A percentile compares a stretch with the other conserved stretches of the same genome.
Conservation (phyloP, 2,113 vertebrate species). For the Channa argus region DNA sequence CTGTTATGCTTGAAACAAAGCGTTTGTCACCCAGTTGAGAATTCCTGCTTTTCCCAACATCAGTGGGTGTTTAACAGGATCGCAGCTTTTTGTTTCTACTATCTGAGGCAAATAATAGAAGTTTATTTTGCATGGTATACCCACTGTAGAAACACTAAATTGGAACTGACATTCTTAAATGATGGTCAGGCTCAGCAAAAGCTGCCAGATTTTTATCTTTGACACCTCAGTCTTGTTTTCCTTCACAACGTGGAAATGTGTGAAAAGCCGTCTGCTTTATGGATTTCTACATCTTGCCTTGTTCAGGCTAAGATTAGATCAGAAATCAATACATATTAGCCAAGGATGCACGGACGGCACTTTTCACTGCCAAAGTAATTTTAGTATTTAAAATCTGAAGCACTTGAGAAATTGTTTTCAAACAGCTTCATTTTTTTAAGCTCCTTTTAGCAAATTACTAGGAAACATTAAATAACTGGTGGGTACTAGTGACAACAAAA, state of each 20-base stretch:
- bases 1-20: slow-evolving; percentile 27
- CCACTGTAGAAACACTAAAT: slow-evolving; percentile 21
- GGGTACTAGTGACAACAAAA: too few species aligned
- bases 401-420: slow-evolving; percentile 33
- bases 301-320: slow-evolving; percentile 59
- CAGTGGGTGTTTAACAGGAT: slow-evolving; percentile 26
- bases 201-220: slow-evolving; percentile 19
- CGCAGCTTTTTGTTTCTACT: slow-evolving; percentile 36
- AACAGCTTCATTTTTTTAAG: background rate
- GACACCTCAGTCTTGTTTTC: slow-evolving; percentile 37
- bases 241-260: slow-evolving; percentile 22
- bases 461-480: too few species aligned
- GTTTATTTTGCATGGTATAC: background rate
- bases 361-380: slow-evolving; percentile 48
- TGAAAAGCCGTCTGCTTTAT: slow-evolving; percentile 48
- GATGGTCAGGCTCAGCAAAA: slow-evolving; percentile 22
- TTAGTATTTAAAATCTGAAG: slow-evolving; percentile 38
- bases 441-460: background rate
- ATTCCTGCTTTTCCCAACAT: slow-evolving; percentile 36
- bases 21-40: slow-evolving; percentile 20
- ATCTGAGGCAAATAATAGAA: slow-evolving; percentile 21
- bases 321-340: slow-evolving; percentile 62
- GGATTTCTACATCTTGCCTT: slow-evolving; percentile 36
- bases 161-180: slow-evolving; percentile 27
- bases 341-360: slow-evolving; percentile 26